Conservation (phyloP, 2,888 invertebrate species). For the Willowsia nigromaculata region DNA sequence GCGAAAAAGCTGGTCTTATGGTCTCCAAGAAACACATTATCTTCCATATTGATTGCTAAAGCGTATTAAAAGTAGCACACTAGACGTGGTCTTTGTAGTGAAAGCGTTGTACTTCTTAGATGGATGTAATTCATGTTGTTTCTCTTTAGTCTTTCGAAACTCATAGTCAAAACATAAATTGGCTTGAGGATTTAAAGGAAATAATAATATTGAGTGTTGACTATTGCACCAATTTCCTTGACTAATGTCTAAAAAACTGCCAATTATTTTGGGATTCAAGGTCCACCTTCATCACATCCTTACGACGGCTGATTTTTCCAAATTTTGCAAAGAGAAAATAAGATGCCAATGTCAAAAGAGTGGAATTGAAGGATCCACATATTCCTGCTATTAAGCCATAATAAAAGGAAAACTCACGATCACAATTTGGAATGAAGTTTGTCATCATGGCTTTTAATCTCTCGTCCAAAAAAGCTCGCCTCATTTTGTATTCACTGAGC, state of each 20-base stretch:
- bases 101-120: background rate
- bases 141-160: too few species aligned
- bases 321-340: too few species aligned
- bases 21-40: background rate
- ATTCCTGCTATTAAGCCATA: background rate
- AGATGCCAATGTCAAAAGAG: too few species aligned
- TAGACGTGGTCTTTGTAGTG: background rate
- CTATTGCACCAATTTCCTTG: too few species aligned
- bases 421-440: slow-evolving; percentile 23
- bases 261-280: too few species aligned
- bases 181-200: too few species aligned
- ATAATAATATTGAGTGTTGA: too few species aligned
- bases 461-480: background rate
- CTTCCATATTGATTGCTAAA: slow-evolving; percentile 15
- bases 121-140: too few species aligned
- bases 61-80: background rate
- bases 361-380: background rate
- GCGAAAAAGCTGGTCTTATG: background rate
- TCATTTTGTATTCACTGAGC: slow-evolving; percentile 11
- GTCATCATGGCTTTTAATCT: slow-evolving; percentile 40
- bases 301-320: too few species aligned
- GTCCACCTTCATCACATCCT: too few species aligned
- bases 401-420: background rate
- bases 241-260: too few species aligned
- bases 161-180: too few species aligned